Evolutionary conservation across 1,140 invertebrate species (phyloP), one percentile per base, ranked within the genome.

Genomic region (Sipha flava): DNA sequence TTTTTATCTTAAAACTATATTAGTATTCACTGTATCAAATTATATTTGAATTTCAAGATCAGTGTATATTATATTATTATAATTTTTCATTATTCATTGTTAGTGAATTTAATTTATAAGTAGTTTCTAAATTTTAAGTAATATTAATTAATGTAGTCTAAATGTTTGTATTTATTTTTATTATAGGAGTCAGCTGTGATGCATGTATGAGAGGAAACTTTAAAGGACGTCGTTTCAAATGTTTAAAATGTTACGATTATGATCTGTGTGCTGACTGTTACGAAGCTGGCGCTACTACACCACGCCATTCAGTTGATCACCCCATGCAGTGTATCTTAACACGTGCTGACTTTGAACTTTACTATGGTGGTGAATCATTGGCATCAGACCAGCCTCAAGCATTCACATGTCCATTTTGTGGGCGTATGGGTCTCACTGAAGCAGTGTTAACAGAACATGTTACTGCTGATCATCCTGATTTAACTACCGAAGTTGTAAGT

Each of bases 261-360:
- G 97, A 99, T 89, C 90, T 98, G 83, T 99, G 97, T 89, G 93
- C 95, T 84, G 92, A 91, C 83, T 99, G 97, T 87, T 98, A 96
- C 87, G 96, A 98, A 86, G 91, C 92, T 84, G 95, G 96, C 84
- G 95, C 94, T 64, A 95, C 93, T 79, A 96, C 94, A 82, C 94
- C 95, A 79, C 90, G 95, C 83, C 97, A 98, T 87, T 92, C 93
- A 81, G 92, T 93, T 83, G 95, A 98, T 87, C 97, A 98, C 89
- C 94, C 97, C 80, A 96, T 99, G 93, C 97, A 99, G 88, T 98
- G 96, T 86, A 98, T 99, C 84, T 90, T 99, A 83, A 98, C 96
- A 83, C 91, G 96, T 89, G 92, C 93, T 88, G 96, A 98, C 89
- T 96, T 95, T 90, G 94, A 98, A 87, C 87, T 98, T 70, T 98